Base-by-base conservation (phyloP, 2,888 invertebrate genomes). In the Siphlonurus alternatus region DNA sequence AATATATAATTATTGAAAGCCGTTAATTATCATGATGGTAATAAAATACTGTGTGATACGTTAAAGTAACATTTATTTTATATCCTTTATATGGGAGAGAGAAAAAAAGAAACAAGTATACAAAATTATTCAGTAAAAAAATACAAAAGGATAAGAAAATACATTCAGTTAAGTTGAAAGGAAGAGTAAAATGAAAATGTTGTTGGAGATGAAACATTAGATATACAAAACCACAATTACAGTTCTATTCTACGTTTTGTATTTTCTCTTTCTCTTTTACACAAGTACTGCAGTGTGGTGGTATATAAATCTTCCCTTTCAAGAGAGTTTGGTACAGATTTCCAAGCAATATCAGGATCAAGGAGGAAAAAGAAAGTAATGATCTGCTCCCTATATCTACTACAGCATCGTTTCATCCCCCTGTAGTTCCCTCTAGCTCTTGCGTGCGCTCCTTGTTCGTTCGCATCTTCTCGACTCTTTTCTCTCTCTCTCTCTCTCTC, bases 401-500 rank as follows among this genome's bases (percentile, higher is more conserved):
- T 10, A 38, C 38, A 38, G 38, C 38, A 38, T 38, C 38, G 15
- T 38, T 38, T 38, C 15, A 38, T 38, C 38, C 38, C 38, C 38
- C 38, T 38, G n/a, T n/a, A n/a, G n/a, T n/a, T n/a, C n/a, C n/a
- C n/a, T n/a, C n/a, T n/a, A n/a, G n/a, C n/a, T n/a, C n/a, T n/a
- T n/a, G n/a, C n/a, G n/a, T n/a, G n/a, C n/a, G n/a, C n/a, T n/a
- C n/a, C n/a, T n/a, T n/a, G n/a, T n/a, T n/a, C n/a, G n/a, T n/a
- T n/a, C n/a, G n/a, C n/a, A n/a, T n/a, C n/a, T n/a, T n/a, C n/a
- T n/a, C n/a, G n/a, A n/a, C n/a, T n/a, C n/a, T n/a, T 23, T 51
- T 25, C 56, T 23, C 63, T 23, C 59, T 59, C 59, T 23, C 59
- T 62, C 65, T 20, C 59, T 51, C 61, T 56, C 63, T 38, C 25